Evolutionary conservation across 1,140 invertebrate genomes (phyloP).

Genomic region (Agrilus planipennis): DNA sequence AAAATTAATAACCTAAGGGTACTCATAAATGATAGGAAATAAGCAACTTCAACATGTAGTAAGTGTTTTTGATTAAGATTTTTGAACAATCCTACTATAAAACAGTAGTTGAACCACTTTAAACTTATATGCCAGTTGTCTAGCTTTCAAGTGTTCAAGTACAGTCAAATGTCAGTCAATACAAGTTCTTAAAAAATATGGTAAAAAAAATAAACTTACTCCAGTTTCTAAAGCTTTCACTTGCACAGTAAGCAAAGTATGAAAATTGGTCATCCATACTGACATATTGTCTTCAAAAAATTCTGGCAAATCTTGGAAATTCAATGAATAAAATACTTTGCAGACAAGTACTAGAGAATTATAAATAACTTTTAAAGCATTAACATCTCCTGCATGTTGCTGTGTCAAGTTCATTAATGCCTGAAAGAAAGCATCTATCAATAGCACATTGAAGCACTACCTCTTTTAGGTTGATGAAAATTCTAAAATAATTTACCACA

Average conservation of each 20-base stretch:
- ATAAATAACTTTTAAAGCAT: slow-evolving; percentile 78
- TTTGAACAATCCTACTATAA: no score
- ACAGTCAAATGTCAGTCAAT: background rate
- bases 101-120: no score
- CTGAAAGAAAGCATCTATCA: slow-evolving; percentile 43
- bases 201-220: slow-evolving; percentile 43
- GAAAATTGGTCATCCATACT: slow-evolving; percentile 87
- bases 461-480: background rate
- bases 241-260: slow-evolving; percentile 65
- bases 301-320: slow-evolving; percentile 94
- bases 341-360: slow-evolving; percentile 80
- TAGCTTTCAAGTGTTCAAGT: no score
- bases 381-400: slow-evolving; percentile 64
- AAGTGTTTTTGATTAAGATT: no score
- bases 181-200: background rate
- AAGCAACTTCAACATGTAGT: no score
- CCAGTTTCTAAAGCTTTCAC: slow-evolving; percentile 57
- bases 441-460: no score
- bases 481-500: slow-evolving; percentile 43
- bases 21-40: no score
- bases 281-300: slow-evolving; percentile 97
- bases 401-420: slow-evolving; percentile 74
- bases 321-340: slow-evolving; percentile 94
- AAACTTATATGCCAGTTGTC: no score
- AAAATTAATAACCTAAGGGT: no score